Evolutionary conservation across 1,140 invertebrate genomes (phyloP), one percentile per base, ranked within the genome.

Genomic region (Thrips palmi): DNA sequence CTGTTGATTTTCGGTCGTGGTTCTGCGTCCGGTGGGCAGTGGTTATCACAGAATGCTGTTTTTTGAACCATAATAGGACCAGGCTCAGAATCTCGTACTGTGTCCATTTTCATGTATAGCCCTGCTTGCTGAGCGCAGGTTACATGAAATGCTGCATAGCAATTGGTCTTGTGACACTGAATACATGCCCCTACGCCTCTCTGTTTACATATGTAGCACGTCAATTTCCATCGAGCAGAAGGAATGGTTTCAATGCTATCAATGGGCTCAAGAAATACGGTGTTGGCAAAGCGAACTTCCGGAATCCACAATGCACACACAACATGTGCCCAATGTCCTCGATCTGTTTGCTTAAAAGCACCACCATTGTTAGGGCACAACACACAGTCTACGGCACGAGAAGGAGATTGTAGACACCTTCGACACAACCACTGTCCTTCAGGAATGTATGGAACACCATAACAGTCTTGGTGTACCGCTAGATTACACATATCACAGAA

Each of bases 401-500:
- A 96, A 4, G 94, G 93, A 35, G 89, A 96, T 51, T 97, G 87
- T 4, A 97, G 59, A 60, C 94, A 99, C 21, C 74, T 54, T 12
- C 93, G 69, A 59, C 94, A 99, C 11, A 97, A 60, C 94, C 94
- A 98, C 55, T 97, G 92, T 14, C 93, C 93, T 58, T 97, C 93
- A 1, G 94, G 94, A 51, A 99, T 97, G 53, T 97, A 97, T 12
- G 93, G 93, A 5, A 96, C 92, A 33, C 94, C 94, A 60, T 99
- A 99, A 55, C 94, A 98, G 60, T 98, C 94, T 59, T 97, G 93
- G 63, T 97, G 92, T 14, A 98, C 93, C 14, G 93, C 89, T 20
- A 98, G 63, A 63, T 98, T 97, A 59, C 93, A 98, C 89, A 97
- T 97, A 62, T 98, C 94, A 65, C 94, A 98, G 59, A 98, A 98